Conservation (phyloP, 2,113 vertebrate species). For the Dissostichus mawsoni region DNA sequence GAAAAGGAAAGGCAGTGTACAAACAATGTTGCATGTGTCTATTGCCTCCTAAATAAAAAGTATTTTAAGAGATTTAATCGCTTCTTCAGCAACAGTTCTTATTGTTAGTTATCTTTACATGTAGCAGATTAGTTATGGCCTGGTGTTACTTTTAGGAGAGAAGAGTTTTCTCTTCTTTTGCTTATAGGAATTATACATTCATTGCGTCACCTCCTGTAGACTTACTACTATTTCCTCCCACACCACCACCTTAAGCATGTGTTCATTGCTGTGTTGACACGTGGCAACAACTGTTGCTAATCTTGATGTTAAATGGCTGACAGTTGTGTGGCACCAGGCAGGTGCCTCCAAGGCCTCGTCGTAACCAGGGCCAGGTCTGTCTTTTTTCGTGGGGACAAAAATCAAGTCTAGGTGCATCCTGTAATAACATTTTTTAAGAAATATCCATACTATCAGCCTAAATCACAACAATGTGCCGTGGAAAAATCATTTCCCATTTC, state of each 20-base stretch:
- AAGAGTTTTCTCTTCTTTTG: constrained; percentile 9
- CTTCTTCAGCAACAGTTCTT: not conserved
- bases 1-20: not conserved
- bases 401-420: not conserved
- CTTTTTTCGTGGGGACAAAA: not conserved
- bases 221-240: not conserved
- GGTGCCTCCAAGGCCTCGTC: constrained; percentile 1
- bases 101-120: not conserved
- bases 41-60: constrained; percentile 12
- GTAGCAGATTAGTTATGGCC: not conserved
- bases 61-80: constrained; percentile 33
- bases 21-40: not conserved
- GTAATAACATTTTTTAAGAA: constrained; percentile 2
- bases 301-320: constrained; percentile 76
- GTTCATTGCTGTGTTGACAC: constrained; percentile 79
- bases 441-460: not conserved
- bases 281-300: constrained; percentile 75
- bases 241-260: constrained; percentile 65
- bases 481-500: not conserved
- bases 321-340: constrained; percentile 61
- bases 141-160: not conserved
- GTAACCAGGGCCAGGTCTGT: not conserved
- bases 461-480: not conserved
- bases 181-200: constrained; percentile 31
- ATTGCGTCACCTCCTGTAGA: constrained; percentile 17